phyloP scores from a whole-genome alignment of 2,888 invertebrate genomes.

The Polylopha cassiicola region DNA sequence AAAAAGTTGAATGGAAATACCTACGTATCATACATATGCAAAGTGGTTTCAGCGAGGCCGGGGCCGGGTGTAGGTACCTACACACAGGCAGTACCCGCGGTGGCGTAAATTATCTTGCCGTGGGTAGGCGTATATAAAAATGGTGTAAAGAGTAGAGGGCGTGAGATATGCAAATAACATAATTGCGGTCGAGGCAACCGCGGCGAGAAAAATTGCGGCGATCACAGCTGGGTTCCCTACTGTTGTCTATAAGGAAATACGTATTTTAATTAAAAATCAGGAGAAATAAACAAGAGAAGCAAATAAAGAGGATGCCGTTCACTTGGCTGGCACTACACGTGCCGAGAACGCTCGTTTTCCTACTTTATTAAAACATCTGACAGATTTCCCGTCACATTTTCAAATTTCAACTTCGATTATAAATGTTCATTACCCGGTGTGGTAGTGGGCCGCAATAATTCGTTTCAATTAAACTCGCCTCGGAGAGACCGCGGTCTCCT shows the following conservation, averaged over 20 bases:
- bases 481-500: constrained; percentile 1
- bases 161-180: constrained; percentile 54
- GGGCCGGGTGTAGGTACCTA: no score
- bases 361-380: no score
- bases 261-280: no score
- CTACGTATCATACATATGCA: constrained; percentile 21
- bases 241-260: no score
- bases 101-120: constrained; percentile 28
- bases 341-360: no score
- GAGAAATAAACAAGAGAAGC: no score
- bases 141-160: constrained; percentile 27
- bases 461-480: constrained; percentile 19
- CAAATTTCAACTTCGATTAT: background rate
- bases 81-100: constrained; percentile 18
- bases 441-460: constrained; percentile 12
- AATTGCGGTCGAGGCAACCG: constrained; percentile 38
- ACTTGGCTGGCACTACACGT: no score
- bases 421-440: constrained; percentile 5
- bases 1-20: constrained; percentile 10
- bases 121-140: constrained; percentile 35
- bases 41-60: constrained; percentile 16
- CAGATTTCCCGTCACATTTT: no score
- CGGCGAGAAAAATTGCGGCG: constrained; percentile 13
- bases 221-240: no score
- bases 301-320: no score